Percentiles rank a stretch among this genome's conserved stretches.
phyloP scores from a whole-genome alignment of 1,140 invertebrate species.

The Gryllus bimaculatus region DNA sequence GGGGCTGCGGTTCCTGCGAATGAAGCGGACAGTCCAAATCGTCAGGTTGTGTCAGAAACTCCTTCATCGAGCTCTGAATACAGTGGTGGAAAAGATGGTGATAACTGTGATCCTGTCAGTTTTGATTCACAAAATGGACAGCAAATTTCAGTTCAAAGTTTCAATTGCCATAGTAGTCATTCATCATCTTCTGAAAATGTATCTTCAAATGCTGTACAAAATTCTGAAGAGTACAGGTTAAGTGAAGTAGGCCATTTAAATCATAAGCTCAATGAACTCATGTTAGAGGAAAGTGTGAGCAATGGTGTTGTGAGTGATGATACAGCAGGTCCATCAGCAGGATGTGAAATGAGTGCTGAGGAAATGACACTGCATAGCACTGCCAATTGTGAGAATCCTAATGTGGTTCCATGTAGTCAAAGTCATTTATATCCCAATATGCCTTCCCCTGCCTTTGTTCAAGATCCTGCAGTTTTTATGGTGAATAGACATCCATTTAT shows the following conservation, averaged over 20 bases:
- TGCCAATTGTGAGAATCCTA: background rate
- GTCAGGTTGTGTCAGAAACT: background rate
- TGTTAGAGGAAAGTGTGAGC: background rate
- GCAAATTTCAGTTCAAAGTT: background rate
- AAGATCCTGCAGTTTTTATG: constrained; percentile 10
- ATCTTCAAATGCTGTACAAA: background rate
- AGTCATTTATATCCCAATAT: constrained; percentile 5
- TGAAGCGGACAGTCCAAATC: background rate
- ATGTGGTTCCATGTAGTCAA: background rate
- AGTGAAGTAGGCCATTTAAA: background rate
- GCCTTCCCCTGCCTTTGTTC: constrained; percentile 11
- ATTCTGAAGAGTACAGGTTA: background rate
- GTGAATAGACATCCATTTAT: constrained; percentile 11
- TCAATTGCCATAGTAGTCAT: background rate
- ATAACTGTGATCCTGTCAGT: background rate
- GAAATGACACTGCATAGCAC: background rate
- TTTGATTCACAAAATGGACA: constrained; percentile 1
- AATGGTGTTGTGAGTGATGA: background rate
- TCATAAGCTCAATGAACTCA: background rate
- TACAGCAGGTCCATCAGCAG: background rate
- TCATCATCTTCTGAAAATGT: background rate
- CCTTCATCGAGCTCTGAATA: background rate
- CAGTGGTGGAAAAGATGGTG: background rate
- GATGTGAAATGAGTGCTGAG: background rate
- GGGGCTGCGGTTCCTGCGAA: background rate